phyloP scores from a whole-genome alignment of 2,888 invertebrate species.

The Scaptomyza flava region DNA sequence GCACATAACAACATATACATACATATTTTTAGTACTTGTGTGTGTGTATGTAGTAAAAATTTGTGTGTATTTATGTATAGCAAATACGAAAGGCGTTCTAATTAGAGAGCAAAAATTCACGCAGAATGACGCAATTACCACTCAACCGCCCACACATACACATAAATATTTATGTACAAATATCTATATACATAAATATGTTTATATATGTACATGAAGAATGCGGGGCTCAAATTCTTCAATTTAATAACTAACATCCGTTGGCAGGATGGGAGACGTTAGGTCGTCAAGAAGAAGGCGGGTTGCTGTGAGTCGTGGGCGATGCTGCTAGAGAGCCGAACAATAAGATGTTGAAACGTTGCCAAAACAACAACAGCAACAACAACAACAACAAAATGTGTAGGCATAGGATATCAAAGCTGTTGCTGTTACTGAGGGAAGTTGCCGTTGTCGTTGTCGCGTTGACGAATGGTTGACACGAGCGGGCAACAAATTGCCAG shows the following conservation, averaged over 20 bases:
- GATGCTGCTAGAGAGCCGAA: conserved; percentile 22
- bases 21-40: conserved; percentile 2
- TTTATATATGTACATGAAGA: conserved; percentile 16
- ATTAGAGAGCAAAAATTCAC: conserved; percentile 76
- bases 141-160: conserved; percentile 28
- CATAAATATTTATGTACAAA: conserved; percentile 1
- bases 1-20: neutral
- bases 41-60: conserved; percentile 11
- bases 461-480: conserved; percentile 80
- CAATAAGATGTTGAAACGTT: conserved; percentile 54
- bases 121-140: conserved; percentile 67
- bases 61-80: conserved; percentile 40
- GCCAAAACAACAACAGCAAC: conserved; percentile 22
- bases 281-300: neutral
- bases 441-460: conserved; percentile 9
- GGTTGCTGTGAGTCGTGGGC: conserved; percentile 5
- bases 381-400: conserved; percentile 18
- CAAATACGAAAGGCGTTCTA: conserved; percentile 76
- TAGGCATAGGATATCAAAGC: conserved; percentile 41
- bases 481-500: conserved; percentile 34
- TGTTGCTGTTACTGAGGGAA: conserved; percentile 46
- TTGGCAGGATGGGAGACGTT: conserved; percentile 52
- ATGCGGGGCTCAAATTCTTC: conserved; percentile 76
- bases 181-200: neutral
- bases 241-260: conserved; percentile 80